A percentile compares a stretch with the other conserved stretches of the same genome.
Evolutionary conservation across 2,113 vertebrate species (phyloP).

Genomic region (Hystrix cristata): DNA sequence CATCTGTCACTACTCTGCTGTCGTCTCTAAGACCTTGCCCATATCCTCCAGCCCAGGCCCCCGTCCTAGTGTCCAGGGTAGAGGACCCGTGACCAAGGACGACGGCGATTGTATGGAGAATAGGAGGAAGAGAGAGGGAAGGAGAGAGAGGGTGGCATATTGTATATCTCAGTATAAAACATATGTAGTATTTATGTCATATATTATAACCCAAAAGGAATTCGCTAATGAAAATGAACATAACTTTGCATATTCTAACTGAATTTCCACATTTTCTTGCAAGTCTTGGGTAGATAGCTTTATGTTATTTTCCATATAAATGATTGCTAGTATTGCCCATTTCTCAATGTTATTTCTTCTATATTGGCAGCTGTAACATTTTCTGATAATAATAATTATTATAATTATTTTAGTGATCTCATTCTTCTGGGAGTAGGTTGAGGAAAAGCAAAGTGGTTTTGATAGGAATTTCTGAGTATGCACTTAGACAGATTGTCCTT

Average conservation of each 20-base stretch:
- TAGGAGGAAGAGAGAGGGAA: neutral
- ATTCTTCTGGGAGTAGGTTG: neutral
- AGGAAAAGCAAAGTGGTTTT: slow-evolving; percentile 3
- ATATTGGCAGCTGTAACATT: neutral
- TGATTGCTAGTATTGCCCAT: neutral
- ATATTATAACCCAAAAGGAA: neutral
- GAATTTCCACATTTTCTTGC: neutral
- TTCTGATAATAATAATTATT: neutral
- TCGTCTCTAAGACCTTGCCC: neutral
- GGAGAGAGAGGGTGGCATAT: neutral
- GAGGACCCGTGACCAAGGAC: neutral
- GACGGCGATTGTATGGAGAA: neutral
- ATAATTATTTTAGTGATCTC: neutral
- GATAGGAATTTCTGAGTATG: neutral
- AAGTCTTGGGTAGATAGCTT: neutral
- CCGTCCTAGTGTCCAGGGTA: neutral
- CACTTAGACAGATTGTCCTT: neutral
- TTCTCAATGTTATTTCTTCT: slow-evolving; percentile 48
- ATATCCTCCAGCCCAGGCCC: neutral
- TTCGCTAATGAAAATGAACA: neutral
- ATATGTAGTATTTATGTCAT: neutral
- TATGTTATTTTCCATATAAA: neutral
- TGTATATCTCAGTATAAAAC: neutral
- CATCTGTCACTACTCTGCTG: slow-evolving; percentile 2
- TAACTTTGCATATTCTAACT: neutral